These are phyloP conservation scores for Aix galericulata DNA, from an alignment of 2,113 vertebrate genomes.

Conservation along the genomic window DNA sequence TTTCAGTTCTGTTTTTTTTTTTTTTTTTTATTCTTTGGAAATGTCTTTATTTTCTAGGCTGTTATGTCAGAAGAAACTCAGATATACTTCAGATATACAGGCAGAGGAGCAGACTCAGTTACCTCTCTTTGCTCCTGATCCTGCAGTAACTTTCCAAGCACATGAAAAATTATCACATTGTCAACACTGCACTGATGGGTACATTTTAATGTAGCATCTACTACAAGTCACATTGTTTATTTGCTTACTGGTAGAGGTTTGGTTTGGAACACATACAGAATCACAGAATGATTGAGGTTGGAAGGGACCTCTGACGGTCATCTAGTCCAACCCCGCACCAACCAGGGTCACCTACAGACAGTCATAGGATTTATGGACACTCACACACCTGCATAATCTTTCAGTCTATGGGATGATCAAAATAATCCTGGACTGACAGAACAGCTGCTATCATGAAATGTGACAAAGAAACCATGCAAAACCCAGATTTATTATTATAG, in stretches of 20 bases:
- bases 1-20: not conserved
- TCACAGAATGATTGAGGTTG: too few species aligned
- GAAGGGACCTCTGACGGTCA: too few species aligned
- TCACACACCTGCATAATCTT: not conserved
- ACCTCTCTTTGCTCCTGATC: not conserved
- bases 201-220: not conserved
- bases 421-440: not conserved
- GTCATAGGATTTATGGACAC: not conserved
- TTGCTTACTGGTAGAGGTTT: not conserved
- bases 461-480: not conserved
- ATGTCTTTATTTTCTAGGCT: not conserved
- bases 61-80: not conserved
- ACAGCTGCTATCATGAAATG: not conserved
- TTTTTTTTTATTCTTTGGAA: not conserved
- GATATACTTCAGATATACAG: not conserved
- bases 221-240: not conserved
- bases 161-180: not conserved
- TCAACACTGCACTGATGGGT: not conserved
- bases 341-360: not conserved
- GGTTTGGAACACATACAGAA: too few species aligned
- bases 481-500: not conserved
- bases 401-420: not conserved
- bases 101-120: not conserved
- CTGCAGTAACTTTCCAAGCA: not conserved
- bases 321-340: too few species aligned